These are phyloP conservation scores for Sussaba pulchella DNA, from an alignment of 2,888 invertebrate genomes.

Conservation along the genomic window DNA sequence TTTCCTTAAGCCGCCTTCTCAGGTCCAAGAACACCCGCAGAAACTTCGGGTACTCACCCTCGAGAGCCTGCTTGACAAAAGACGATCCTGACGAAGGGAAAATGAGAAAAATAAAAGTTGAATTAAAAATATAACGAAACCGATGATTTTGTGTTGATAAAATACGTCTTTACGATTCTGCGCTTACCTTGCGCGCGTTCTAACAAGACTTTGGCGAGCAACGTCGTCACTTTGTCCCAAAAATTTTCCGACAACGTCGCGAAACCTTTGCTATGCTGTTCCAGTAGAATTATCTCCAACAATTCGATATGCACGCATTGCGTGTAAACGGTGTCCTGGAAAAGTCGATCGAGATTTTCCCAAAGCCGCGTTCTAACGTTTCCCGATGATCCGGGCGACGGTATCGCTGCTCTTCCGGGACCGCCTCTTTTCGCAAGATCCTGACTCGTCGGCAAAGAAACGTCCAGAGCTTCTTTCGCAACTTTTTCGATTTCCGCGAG, in stretches of 20 bases:
- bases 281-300: constrained; percentile 77
- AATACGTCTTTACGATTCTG: too few relatives aligned
- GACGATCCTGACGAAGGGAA: constrained; percentile 80
- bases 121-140: too few relatives aligned
- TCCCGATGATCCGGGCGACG: constrained; percentile 86
- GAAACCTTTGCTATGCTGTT: constrained; percentile 78
- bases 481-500: constrained; percentile 84
- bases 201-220: constrained; percentile 84
- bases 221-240: constrained; percentile 86
- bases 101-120: background rate
- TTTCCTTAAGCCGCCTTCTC: constrained; percentile 88
- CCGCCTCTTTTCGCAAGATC: constrained; percentile 79
- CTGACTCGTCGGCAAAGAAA: constrained; percentile 79
- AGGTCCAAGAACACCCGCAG: constrained; percentile 93
- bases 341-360: constrained; percentile 94
- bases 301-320: constrained; percentile 87
- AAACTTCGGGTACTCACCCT: constrained; percentile 94
- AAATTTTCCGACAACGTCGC: constrained; percentile 84
- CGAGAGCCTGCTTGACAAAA: constrained; percentile 92
- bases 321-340: constrained; percentile 90
- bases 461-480: constrained; percentile 85
- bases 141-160: too few relatives aligned
- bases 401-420: constrained; percentile 87
- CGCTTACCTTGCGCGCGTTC: constrained; percentile 84
- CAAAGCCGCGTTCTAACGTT: constrained; percentile 90